phyloP scores from a whole-genome alignment of 2,888 invertebrate genomes.

The Carterocephalus palaemon region DNA sequence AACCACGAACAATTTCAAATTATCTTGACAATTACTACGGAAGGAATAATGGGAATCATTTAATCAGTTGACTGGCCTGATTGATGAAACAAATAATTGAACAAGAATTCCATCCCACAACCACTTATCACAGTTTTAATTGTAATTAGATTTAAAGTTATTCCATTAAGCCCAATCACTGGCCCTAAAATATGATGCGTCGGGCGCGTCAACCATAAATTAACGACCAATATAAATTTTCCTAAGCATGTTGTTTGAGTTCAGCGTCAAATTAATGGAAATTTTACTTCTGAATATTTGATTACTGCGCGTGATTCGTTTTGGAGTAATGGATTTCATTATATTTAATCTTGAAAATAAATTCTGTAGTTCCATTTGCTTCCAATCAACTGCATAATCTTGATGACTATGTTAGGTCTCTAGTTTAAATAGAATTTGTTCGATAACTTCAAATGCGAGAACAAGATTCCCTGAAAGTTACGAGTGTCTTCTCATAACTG shows the following conservation, averaged over 20 bases:
- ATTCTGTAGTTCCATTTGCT: background rate
- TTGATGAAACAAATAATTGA: constrained; percentile 6
- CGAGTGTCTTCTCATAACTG: no score
- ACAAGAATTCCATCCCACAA: constrained; percentile 1
- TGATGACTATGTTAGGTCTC: no score
- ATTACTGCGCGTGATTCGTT: background rate
- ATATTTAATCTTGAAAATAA: no score
- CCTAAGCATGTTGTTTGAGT: constrained; percentile 12
- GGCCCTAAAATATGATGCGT: constrained; percentile 11
- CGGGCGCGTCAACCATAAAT: constrained; percentile 7
- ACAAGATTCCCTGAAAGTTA: no score
- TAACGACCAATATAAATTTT: constrained; percentile 13
- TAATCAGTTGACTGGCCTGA: no score
- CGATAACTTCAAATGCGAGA: background rate
- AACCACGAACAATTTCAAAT: no score
- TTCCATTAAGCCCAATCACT: constrained; percentile 21
- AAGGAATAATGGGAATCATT: no score
- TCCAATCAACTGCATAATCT: no score
- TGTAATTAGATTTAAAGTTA: constrained; percentile 29
- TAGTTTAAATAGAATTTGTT: no score
- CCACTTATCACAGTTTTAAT: constrained; percentile 9
- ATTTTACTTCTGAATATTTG: constrained; percentile 4
- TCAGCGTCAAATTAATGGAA: constrained; percentile 16
- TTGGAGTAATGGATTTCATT: background rate
- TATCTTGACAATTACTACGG: no score